Base-by-base conservation (phyloP, 2,888 invertebrate species). In the Linnaemya tessellans region DNA sequence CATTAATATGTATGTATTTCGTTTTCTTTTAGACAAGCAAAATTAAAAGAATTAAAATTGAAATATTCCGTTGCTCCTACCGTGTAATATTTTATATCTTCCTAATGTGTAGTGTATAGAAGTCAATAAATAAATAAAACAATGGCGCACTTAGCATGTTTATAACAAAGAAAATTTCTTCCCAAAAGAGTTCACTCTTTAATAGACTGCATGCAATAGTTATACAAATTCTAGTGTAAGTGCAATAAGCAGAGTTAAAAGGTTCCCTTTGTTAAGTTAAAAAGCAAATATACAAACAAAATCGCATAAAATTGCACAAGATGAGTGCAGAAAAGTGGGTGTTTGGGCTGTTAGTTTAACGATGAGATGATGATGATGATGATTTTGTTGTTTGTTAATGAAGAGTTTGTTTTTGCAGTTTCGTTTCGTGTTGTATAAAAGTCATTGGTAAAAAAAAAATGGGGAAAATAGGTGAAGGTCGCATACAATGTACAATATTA, bases 391-490 rank as follows among this genome's bases (percentile, higher is more conserved):
- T 68, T 77, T 80, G 73, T 74, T 82, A 77, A 77, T 82, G 77
- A 77, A 71, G 77, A 82, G 70, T 82, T 82, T 65, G 51, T 43
- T 77, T 67, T 13, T 73, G 77, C 51, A 78, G 65, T 77, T 67
- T 68, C 68, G 60, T 70, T 68, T 77, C 51, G 60, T 78, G 77
- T 78, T 82, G 35, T 41, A 77, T 65, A 65, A 77, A 83, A 83
- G 71, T 73, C 71, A 77, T 78, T 78, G 58, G 60, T 78, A 78
- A 38, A 30, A 30, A 30, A 30, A 51, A 78, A 74, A 79, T 82
- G 78, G 85, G 74, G 62, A 80, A 85, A 82, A 85, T 85, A 85
- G 85, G 85, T 85, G 85, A 85, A 85, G 85, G 85, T 85, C 85
- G 85, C 82, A 80, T 82, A 82, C 82, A 85, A 79, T 85, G 71